Percentiles rank a stretch among this genome's conserved stretches.
These are phyloP conservation scores for Globodera rostochiensis DNA, from an alignment of 1,140 invertebrate genomes.

Conservation along the genomic window DNA sequence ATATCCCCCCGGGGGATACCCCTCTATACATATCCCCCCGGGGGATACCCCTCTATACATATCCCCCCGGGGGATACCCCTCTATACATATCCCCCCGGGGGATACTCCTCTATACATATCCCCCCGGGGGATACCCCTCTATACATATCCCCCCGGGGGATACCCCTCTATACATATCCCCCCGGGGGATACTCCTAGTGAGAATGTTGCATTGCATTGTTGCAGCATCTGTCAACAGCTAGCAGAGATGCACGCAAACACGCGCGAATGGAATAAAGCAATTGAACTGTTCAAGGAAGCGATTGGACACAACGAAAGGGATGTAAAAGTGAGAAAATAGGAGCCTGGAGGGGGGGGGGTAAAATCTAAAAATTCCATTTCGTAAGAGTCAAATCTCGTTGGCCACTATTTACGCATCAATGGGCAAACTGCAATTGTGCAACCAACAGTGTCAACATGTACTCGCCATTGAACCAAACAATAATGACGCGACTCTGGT, in stretches of 20 bases:
- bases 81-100: neutral
- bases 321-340: constrained; percentile 73
- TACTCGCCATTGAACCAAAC: constrained; percentile 81
- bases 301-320: constrained; percentile 77
- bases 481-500: constrained; percentile 85
- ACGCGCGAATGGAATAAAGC: constrained; percentile 76
- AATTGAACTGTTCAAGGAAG: constrained; percentile 80
- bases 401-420: constrained; percentile 55
- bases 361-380: constrained; percentile 6
- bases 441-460: constrained; percentile 78
- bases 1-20: neutral
- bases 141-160: neutral
- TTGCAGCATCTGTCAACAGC: constrained; percentile 73
- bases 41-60: neutral
- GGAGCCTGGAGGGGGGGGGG: constrained; percentile 13
- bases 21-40: neutral
- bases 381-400: constrained; percentile 54
- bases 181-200: constrained; percentile 13
- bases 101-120: too few species aligned
- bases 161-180: neutral
- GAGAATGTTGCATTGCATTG: constrained; percentile 55
- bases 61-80: neutral
- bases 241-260: constrained; percentile 73
- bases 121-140: neutral
- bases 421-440: constrained; percentile 68